A percentile compares a stretch with the other conserved stretches of the same genome.
These are phyloP conservation scores for Archilochus colubris DNA, from an alignment of 2,113 vertebrate genomes.

Conservation along the genomic window DNA sequence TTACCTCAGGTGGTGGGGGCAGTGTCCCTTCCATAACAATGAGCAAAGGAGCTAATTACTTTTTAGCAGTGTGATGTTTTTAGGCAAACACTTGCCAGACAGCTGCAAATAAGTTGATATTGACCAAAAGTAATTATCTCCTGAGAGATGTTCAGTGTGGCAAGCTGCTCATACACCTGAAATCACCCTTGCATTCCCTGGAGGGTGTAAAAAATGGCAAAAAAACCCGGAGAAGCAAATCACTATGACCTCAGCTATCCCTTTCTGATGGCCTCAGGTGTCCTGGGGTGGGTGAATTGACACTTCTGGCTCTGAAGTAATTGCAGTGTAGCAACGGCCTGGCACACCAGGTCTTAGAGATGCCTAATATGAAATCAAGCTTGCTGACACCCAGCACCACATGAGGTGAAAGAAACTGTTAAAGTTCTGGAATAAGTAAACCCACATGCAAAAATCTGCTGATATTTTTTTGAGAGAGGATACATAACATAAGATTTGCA, in stretches of 20 bases:
- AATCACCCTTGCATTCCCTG: neutral
- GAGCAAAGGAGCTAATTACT: neutral
- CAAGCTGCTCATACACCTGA: neutral
- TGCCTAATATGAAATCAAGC: neutral
- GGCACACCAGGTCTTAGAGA: neutral
- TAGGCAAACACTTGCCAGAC: conserved; percentile 32
- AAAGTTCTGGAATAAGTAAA: neutral
- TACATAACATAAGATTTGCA: neutral
- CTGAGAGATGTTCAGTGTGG: neutral
- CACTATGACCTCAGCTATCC: neutral
- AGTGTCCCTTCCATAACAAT: neutral
- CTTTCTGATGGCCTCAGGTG: neutral
- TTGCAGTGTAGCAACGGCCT: neutral
- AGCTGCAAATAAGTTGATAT: neutral
- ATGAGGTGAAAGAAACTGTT: neutral
- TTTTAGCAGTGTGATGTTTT: neutral
- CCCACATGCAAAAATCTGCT: neutral
- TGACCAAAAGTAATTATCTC: conserved; percentile 21
- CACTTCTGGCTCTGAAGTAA: neutral
- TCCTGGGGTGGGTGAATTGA: neutral
- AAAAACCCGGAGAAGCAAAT: neutral
- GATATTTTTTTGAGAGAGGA: neutral
- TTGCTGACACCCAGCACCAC: neutral
- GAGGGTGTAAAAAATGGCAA: neutral
- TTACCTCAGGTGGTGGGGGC: neutral